A percentile compares a stretch with the other conserved stretches of the same genome.
Conservation (phyloP, 2,888 invertebrate species). For the Harmothoe impar region DNA sequence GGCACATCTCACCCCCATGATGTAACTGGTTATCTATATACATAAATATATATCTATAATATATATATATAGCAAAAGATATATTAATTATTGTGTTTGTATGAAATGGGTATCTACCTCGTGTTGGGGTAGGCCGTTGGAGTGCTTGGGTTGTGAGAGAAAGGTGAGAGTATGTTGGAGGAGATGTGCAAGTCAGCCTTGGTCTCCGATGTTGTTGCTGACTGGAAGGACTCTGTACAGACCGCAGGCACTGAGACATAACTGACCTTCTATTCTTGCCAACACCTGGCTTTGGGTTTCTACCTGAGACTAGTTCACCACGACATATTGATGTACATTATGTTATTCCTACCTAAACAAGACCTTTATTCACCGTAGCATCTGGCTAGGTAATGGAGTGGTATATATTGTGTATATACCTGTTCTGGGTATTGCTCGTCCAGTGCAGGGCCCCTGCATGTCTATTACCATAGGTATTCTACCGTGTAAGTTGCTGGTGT, state of each 20-base stretch:
- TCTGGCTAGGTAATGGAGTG: constrained; percentile 60
- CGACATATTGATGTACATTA: constrained; percentile 57
- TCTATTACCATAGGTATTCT: constrained; percentile 44
- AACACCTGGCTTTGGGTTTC: constrained; percentile 61
- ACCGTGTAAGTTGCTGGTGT: constrained; percentile 45
- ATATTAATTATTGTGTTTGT: constrained; percentile 21
- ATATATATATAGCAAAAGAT: constrained; percentile 18
- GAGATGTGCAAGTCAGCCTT: background rate
- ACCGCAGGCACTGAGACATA: constrained; percentile 15
- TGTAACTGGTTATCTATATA: constrained; percentile 12
- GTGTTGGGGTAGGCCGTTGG: background rate
- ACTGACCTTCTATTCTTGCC: constrained; percentile 59
- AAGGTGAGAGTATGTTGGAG: background rate
- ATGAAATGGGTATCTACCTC: background rate
- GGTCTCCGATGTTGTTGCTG: background rate
- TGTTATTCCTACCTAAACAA: constrained; percentile 57
- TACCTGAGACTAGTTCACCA: constrained; percentile 54
- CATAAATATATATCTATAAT: constrained; percentile 11
- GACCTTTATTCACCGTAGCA: constrained; percentile 50
- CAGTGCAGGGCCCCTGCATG: constrained; percentile 51
- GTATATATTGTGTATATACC: constrained; percentile 60
- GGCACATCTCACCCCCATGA: constrained; percentile 8
- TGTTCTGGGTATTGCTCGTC: constrained; percentile 58
- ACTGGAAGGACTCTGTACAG: constrained; percentile 10
- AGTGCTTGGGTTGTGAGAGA: constrained; percentile 17